Evolutionary conservation across 37 sponge, comb jelly and placozoan genomes (phyloP).

Genomic region (Petrosia ficiformis): DNA sequence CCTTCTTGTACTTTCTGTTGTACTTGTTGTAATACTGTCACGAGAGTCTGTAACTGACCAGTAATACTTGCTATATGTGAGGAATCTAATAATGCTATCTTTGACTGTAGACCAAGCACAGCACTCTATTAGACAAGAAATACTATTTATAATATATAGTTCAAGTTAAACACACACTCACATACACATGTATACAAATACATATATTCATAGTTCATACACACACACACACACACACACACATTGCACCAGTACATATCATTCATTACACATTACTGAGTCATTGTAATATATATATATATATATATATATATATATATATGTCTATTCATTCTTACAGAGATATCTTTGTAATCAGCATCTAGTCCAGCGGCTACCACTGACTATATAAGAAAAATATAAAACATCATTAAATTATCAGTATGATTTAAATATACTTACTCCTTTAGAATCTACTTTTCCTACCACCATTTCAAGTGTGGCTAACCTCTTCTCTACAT

Average conservation of each 20-base stretch:
- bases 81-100: constrained; percentile 39
- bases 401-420: not conserved
- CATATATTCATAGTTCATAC: too few relatives aligned
- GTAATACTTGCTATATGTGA: constrained; percentile 35
- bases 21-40: too few relatives aligned
- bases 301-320: not conserved
- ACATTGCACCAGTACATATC: too few relatives aligned
- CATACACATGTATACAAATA: too few relatives aligned
- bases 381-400: constrained; percentile 13
- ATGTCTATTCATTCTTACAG: too few relatives aligned
- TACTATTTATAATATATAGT: too few relatives aligned
- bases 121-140: constrained; percentile 4
- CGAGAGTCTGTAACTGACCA: constrained; percentile 19
- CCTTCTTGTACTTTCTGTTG: too few relatives aligned
- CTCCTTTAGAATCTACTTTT: constrained; percentile 28
- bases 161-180: too few relatives aligned
- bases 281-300: not conserved
- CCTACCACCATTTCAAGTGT: constrained; percentile 52
- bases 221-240: too few relatives aligned
- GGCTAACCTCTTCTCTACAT: constrained; percentile 45
- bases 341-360: constrained; percentile 42
- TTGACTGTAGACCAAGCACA: constrained; percentile 61
- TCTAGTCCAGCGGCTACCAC: constrained; percentile 54
- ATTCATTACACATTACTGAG: too few relatives aligned
- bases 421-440: not conserved